Evolutionary conservation across 1,140 invertebrate species (phyloP).

Genomic region (Telenomus remus): DNA sequence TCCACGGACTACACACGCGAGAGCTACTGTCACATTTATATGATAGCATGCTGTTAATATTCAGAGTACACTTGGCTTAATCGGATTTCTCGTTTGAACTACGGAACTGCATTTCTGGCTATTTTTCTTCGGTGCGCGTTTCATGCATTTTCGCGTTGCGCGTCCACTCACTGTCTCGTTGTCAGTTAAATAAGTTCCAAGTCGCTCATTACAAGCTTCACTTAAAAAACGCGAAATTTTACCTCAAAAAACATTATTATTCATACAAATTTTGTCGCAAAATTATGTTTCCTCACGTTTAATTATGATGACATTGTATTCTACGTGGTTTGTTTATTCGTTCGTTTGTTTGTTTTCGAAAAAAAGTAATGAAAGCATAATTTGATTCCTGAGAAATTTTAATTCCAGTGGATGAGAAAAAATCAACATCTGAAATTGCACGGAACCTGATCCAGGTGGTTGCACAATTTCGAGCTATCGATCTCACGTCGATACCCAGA

Average conservation of each 20-base stretch:
- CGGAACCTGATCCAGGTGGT: not conserved
- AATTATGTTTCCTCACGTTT: not conserved
- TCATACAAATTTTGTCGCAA: too few species aligned
- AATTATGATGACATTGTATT: not conserved
- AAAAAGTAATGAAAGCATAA: too few species aligned
- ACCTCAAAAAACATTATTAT: too few species aligned
- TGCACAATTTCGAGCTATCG: constrained; percentile 13
- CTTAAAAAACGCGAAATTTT: constrained; percentile 24
- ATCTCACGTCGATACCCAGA: constrained; percentile 11
- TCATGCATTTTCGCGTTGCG: constrained; percentile 52
- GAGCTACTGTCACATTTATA: constrained; percentile 50
- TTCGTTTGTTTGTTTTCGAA: not conserved
- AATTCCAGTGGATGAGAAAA: not conserved
- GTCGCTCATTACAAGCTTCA: constrained; percentile 5
- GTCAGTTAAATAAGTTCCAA: constrained; percentile 28
- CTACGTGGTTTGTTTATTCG: too few species aligned
- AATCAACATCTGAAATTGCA: constrained; percentile 3
- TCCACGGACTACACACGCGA: constrained; percentile 32
- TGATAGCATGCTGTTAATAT: constrained; percentile 54
- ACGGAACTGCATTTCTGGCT: constrained; percentile 48
- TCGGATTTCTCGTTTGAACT: constrained; percentile 57
- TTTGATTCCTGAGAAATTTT: too few species aligned
- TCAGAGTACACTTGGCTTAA: constrained; percentile 56
- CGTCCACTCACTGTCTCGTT: constrained; percentile 22
- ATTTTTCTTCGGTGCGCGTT: constrained; percentile 47